phyloP scores from a whole-genome alignment of 2,113 vertebrate species.

The Proterorhinus semilunaris region DNA sequence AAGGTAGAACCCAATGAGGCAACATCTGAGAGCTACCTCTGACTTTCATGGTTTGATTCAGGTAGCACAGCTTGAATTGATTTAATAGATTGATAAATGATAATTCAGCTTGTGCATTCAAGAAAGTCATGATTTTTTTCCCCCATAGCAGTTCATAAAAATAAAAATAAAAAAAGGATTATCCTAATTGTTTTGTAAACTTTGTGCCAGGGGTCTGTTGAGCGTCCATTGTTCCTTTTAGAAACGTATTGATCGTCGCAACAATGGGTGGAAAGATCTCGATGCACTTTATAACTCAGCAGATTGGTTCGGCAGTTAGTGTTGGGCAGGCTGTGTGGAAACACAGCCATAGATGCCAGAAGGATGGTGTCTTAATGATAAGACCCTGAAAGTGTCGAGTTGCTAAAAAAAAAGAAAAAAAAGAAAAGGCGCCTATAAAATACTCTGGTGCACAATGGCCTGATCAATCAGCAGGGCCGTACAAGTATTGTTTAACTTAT shows the following conservation, averaged over 20 bases:
- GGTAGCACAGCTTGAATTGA: too few species aligned
- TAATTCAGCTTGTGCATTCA: too few species aligned
- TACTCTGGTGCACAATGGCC: constrained; percentile 11
- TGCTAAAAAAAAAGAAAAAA: constrained; percentile 22
- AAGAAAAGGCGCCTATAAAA: constrained; percentile 9
- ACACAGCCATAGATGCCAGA: constrained; percentile 25
- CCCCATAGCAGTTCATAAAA: too few species aligned
- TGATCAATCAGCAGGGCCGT: constrained; percentile 23
- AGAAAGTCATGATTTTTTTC: too few species aligned
- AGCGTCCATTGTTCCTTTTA: constrained; percentile 50
- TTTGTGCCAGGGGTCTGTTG: constrained; percentile 21
- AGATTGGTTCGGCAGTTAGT: constrained; percentile 48
- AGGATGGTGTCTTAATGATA: constrained; percentile 29
- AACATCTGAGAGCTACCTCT: too few species aligned
- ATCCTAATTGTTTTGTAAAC: too few species aligned
- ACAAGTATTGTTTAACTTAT: constrained; percentile 17
- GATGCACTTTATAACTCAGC: constrained; percentile 56
- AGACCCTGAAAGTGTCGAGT: constrained; percentile 32
- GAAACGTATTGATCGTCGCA: constrained; percentile 52
- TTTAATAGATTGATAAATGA: too few species aligned
- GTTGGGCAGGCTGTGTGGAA: constrained; percentile 22
- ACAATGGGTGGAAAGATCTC: constrained; percentile 50
- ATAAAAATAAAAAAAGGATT: too few species aligned
- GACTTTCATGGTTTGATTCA: too few species aligned
- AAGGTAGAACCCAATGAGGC: too few species aligned